Evolutionary conservation across 2,797 vertebrate species (phyloP), one percentile per base, ranked within the genome.

Genomic region (Halcyon chelicuti): DNA sequence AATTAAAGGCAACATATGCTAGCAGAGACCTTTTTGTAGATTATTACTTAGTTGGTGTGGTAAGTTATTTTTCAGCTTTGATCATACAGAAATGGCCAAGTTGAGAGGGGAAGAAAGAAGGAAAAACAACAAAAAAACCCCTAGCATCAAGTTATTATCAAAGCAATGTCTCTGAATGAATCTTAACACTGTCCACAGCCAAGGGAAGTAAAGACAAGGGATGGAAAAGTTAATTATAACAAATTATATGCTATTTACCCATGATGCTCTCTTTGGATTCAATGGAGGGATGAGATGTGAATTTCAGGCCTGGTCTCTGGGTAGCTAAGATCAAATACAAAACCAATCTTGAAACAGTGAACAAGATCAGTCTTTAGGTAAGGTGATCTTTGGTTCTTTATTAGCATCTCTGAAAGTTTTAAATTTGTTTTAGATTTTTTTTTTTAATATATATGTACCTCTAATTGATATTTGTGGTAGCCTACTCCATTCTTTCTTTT

Each of bases 271-370:
- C 84, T 87, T 51, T 81, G 66, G 89, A 87, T 89, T 93, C 67
- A 71, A 58, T 10, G 51, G 63, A 82, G 55, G 87, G 46, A 29
- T 33, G 47, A 92, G 74, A 21, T 60, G 79, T 88, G 79, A 82
- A 71, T 95, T 83, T 67, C 88, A 77, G 52, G 26, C 8, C 52
- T 28, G 90, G 75, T 83, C 5, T 31, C 28, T 6, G 11, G 5
- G 61, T 74, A 77, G 61, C 93, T 95, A 90, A 91, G 68, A 71
- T 73, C 65, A 95, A 95, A 95, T 33, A 80, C 5, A n/a, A 87
- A 94, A 94, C 84, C 20, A 66, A 12, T 57, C 54, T 94, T 94
- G 58, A 95, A 90, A 84, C 40, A 40, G 2, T 35, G 37, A 76
- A 14, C 14, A 25, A 90, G 33, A 65, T 42, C 22, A 71, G 19